A percentile compares a stretch with the other conserved stretches of the same genome.
Evolutionary conservation across 2,888 invertebrate species (phyloP).

Genomic region (Mystacides longicornis): DNA sequence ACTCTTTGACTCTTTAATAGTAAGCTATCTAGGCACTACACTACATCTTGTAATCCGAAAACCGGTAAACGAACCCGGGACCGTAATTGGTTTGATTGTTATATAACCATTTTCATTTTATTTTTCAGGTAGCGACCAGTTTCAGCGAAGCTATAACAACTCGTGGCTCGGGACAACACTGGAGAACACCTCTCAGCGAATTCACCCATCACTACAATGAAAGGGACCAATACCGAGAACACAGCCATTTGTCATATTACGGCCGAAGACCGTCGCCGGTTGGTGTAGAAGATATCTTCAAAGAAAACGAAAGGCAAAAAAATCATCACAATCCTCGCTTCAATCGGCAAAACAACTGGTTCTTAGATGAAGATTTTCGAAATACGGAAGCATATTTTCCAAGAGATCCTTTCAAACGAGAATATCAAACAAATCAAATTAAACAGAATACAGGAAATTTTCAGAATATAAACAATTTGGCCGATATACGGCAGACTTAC

Average conservation of each 20-base stretch:
- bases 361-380: not conserved
- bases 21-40: too few species aligned
- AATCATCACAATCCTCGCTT: not conserved
- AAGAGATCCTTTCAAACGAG: not conserved
- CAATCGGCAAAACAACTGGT: not conserved
- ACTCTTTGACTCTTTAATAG: too few species aligned
- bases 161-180: slow-evolving; percentile 4
- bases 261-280: not conserved
- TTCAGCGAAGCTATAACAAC: slow-evolving; percentile 8
- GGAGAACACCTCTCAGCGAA: not conserved
- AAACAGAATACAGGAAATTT: slow-evolving; percentile 6
- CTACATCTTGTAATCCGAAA: not conserved
- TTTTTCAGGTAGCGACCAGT: slow-evolving; percentile 8
- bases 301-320: not conserved
- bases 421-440: not conserved
- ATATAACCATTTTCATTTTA: not conserved
- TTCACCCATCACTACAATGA: not conserved
- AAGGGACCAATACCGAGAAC: slow-evolving; percentile 9
- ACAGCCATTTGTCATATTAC: not conserved
- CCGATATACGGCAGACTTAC: slow-evolving; percentile 11
- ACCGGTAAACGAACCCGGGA: not conserved
- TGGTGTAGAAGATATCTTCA: not conserved
- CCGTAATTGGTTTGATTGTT: not conserved
- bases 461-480: slow-evolving; percentile 2
- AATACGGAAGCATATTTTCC: not conserved